Conservation (phyloP, 2,113 vertebrate genomes). For the Indicator indicator region DNA sequence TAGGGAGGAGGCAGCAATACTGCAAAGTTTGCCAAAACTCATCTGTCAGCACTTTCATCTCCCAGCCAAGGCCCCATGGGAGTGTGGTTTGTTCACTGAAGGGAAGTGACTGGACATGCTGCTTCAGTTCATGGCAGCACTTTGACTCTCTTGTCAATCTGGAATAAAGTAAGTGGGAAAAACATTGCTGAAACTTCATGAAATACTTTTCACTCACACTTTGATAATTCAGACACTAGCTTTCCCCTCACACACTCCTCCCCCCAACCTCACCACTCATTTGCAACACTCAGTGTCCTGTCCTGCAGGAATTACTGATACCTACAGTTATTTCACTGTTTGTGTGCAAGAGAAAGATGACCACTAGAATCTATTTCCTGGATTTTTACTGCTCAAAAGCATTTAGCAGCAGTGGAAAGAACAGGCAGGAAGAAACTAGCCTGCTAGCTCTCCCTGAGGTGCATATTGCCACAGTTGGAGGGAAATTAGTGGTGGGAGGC, state of each 20-base stretch:
- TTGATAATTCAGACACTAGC: neutral
- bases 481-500: neutral
- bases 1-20: neutral
- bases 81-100: neutral
- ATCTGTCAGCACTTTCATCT: conserved; percentile 7
- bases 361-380: neutral
- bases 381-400: conserved; percentile 1
- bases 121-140: neutral
- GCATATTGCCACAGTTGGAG: neutral
- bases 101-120: conserved; percentile 32
- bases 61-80: conserved; percentile 5
- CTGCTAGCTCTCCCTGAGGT: neutral
- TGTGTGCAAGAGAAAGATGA: neutral
- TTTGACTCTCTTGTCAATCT: neutral
- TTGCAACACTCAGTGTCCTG: neutral
- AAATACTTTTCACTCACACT: neutral
- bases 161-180: neutral
- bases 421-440: conserved; percentile 10
- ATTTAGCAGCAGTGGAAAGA: neutral
- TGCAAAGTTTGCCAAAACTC: neutral
- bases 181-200: neutral
- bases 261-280: no score
- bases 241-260: neutral
- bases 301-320: neutral
- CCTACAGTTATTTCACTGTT: neutral